Evolutionary conservation across 2,113 vertebrate genomes (phyloP), one percentile per base, ranked within the genome.

Genomic region (Tachysurus vachellii): DNA sequence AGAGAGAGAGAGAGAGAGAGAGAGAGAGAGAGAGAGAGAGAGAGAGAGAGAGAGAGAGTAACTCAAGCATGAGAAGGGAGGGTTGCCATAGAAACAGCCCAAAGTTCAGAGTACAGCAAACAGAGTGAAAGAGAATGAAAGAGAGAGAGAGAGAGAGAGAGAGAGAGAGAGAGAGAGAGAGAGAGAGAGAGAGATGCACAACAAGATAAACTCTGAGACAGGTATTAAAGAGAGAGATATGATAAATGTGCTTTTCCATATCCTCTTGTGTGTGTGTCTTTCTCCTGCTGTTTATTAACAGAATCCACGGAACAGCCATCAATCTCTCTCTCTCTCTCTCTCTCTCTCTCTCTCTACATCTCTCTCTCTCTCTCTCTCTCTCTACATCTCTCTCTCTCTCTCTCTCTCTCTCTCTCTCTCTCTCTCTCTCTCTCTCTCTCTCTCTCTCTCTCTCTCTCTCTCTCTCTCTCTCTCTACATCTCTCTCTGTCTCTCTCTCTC

Each of bases 101-200:
- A 92, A 93, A 93, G 94, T 93, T 93, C 93, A 93, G 84, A 71
- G 83, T 6, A 68, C 17, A 85, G 92, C 91, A 94, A 93, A 93
- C 91, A 94, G 86, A 90, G 89, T 86, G 68, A 83, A 57, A 42
- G 91, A 57, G 56, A 83, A 42, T 42, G 11, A 57, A 11, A 75
- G 36, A 42, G 70, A 42, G 23, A 75, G 47, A 71, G 61, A 21
- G 19, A 82, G 23, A 53, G 73, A 21, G 47, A 50, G 23, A 75
- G 47, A 71, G 61, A 21, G 19, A 82, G 23, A 53, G 73, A 21
- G 47, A 19, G 31, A 19, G 83, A 83, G 23, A 68, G 81, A 56
- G 14, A 71, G 61, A 21, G 19, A 82, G 23, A 53, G 73, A 21
- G 47, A 16, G 31, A 19, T 50, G 47, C 47, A 50, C 47, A 50